Conservation (phyloP, 2,797 vertebrate genomes). For the Masticophis lateralis region DNA sequence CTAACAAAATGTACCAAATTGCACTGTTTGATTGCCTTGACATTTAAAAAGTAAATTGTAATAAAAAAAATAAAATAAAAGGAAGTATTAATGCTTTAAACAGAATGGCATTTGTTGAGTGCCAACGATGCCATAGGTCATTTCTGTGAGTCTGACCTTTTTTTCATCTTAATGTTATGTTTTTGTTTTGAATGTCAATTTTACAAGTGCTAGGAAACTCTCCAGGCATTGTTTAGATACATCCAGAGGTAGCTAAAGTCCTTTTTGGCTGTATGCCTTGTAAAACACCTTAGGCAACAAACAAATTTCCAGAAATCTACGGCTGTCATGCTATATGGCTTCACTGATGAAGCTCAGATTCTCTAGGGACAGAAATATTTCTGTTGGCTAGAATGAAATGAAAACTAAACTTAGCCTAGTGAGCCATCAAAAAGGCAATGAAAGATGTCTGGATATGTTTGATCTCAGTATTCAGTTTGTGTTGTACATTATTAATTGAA, state of each 20-base stretch:
- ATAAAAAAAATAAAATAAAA: background rate
- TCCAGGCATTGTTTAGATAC: background rate
- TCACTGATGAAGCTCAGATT: slow-evolving; percentile 31
- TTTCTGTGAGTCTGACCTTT: slow-evolving; percentile 12
- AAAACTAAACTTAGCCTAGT: background rate
- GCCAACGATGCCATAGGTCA: slow-evolving; percentile 1
- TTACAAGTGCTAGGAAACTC: slow-evolving; percentile 28
- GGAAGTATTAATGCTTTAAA: background rate
- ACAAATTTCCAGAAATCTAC: slow-evolving; percentile 28
- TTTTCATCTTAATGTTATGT: background rate
- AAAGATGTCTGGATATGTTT: slow-evolving; percentile 36
- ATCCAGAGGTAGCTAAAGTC: slow-evolving; percentile 26
- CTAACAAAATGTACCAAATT: slow-evolving; percentile 6
- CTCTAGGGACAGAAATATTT: slow-evolving; percentile 48
- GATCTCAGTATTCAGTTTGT: slow-evolving; percentile 18
- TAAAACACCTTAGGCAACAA: slow-evolving; percentile 36
- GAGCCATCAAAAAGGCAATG: background rate
- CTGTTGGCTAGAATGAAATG: slow-evolving; percentile 23
- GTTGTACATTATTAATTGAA: slow-evolving; percentile 27
- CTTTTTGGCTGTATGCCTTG: slow-evolving; percentile 37
- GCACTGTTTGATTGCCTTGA: background rate
- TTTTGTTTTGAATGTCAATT: slow-evolving; percentile 26
- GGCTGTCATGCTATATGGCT: slow-evolving; percentile 8
- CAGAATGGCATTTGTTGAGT: slow-evolving; percentile 25
- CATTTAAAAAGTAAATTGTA: background rate